phyloP scores from a whole-genome alignment of 92 coral and sea anemone genomes.

The Metridium senile region DNA sequence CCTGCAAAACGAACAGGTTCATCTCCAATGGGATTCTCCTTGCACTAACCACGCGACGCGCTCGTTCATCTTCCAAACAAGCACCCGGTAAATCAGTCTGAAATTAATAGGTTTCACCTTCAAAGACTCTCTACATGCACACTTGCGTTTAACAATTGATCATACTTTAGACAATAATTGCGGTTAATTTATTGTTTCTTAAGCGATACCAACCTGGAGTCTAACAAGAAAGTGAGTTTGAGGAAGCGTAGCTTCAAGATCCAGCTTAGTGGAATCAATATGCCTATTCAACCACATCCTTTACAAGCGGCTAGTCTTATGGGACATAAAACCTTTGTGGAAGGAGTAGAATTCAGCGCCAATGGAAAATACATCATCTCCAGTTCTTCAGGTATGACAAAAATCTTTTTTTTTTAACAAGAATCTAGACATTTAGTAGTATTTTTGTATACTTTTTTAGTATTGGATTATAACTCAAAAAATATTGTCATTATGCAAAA shows the following conservation, averaged over 20 bases:
- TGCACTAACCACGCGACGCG: conserved; percentile 30
- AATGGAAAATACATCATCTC: conserved; percentile 97
- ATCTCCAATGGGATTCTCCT: conserved; percentile 12
- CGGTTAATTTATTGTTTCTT: conserved; percentile 28
- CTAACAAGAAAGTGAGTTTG: conserved; percentile 37
- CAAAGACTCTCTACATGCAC: neutral
- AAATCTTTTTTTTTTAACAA: neutral
- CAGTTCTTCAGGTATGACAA: conserved; percentile 82
- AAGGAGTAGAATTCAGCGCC: conserved; percentile 92
- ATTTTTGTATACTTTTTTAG: neutral
- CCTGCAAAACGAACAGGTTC: conserved; percentile 31
- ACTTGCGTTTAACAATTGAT: conserved; percentile 31
- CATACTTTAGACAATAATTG: conserved; percentile 26
- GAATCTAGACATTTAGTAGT: neutral
- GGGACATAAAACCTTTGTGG: conserved; percentile 89
- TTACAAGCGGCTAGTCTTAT: conserved; percentile 84
- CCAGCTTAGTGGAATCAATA: conserved; percentile 53
- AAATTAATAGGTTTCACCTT: neutral
- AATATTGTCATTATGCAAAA: neutral
- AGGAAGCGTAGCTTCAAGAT: conserved; percentile 63
- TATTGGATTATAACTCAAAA: neutral
- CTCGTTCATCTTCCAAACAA: conserved; percentile 3
- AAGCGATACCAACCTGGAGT: conserved; percentile 31
- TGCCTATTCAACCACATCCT: conserved; percentile 66
- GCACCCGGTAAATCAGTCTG: conserved; percentile 15